Evolutionary conservation across 2,797 vertebrate genomes (phyloP), one percentile per base, ranked within the genome.

Genomic region (Melanogrammus aeglefinus): DNA sequence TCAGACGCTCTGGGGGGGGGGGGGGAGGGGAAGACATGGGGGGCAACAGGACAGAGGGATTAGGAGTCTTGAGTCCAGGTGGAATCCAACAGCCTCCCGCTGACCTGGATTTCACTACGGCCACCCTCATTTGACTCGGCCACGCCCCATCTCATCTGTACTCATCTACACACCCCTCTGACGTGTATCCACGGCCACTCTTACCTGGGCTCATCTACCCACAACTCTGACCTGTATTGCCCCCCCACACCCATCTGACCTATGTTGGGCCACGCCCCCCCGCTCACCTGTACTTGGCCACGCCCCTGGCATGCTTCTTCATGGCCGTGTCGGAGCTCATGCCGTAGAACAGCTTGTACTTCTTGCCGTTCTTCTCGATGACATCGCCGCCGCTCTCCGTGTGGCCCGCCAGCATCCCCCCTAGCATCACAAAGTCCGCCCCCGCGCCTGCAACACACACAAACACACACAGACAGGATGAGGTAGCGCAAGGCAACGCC

Each of bases 241-340:
- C 27, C 71, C 71, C 24, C 18, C n/a, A 4, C 24, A 4, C 24
- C 16, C 66, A 24, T 27, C 66, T 24, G n/a, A 70, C 21, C 21
- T 41, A 13, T 41, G 2, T 41, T 41, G 39, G 39, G 39, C 39
- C 39, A 7, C 39, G 39, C 70, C 7, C 71, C 29, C 29, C 29
- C 71, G 6, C 71, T 33, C 27, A 72, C 71, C 71, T 72, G 92
- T 98, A 98, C 31, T 98, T 96, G 0, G 96, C 96, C 75, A 98
- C 95, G 0, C 96, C 96, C 16, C 96, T 96, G 0, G 94, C 91
- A 0, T 98, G 96, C 51, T 92, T 97, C 93, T 94, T 95, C 97
- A 98, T 97, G 1, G 96, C 96, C 0, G 91, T 95, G 84, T 97
- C 96, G 0, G 97, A 98, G 90, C 96, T 98, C 97, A 97, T 97